Conservation (phyloP, 1,140 invertebrate species). For the Polypedilum vanderplanki region DNA sequence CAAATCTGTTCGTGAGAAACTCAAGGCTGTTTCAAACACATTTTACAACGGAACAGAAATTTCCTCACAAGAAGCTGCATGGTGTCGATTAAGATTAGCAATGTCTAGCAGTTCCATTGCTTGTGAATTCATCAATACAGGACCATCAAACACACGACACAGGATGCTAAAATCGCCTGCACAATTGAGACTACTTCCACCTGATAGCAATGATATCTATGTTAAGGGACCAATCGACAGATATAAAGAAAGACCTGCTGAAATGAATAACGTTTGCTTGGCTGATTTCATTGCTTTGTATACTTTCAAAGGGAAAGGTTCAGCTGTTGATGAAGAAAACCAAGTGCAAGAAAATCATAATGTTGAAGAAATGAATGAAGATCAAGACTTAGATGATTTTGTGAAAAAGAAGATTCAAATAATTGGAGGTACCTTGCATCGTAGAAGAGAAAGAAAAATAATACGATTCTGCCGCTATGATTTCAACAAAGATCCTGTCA, state of each 20-base stretch:
- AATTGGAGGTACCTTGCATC: too few relatives aligned
- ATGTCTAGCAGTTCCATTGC: slow-evolving; percentile 35
- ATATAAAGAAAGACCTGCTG: slow-evolving; percentile 38
- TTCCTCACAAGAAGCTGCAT: slow-evolving; percentile 44
- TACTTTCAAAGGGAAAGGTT: slow-evolving; percentile 33
- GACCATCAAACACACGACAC: slow-evolving; percentile 41
- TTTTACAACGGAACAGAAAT: slow-evolving; percentile 43
- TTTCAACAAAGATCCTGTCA: too few relatives aligned
- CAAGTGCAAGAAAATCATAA: slow-evolving; percentile 37
- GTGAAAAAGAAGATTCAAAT: too few relatives aligned
- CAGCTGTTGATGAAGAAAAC: slow-evolving; percentile 37
- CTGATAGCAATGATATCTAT: slow-evolving; percentile 37
- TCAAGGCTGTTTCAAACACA: slow-evolving; percentile 40
- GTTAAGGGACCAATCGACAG: slow-evolving; percentile 38
- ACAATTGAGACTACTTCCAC: slow-evolving; percentile 37
- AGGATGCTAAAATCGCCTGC: slow-evolving; percentile 37
- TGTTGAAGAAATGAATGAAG: slow-evolving; percentile 37
- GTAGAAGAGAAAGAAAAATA: too few relatives aligned
- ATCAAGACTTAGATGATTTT: slow-evolving; percentile 33
- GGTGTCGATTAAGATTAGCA: slow-evolving; percentile 39
- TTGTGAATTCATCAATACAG: slow-evolving; percentile 41
- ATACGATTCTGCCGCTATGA: too few relatives aligned
- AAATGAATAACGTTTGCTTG: slow-evolving; percentile 38
- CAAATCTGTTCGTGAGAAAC: slow-evolving; percentile 39
- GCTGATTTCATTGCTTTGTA: slow-evolving; percentile 42